phyloP scores from a whole-genome alignment of 2,888 invertebrate genomes.

The Spialia ferax region DNA sequence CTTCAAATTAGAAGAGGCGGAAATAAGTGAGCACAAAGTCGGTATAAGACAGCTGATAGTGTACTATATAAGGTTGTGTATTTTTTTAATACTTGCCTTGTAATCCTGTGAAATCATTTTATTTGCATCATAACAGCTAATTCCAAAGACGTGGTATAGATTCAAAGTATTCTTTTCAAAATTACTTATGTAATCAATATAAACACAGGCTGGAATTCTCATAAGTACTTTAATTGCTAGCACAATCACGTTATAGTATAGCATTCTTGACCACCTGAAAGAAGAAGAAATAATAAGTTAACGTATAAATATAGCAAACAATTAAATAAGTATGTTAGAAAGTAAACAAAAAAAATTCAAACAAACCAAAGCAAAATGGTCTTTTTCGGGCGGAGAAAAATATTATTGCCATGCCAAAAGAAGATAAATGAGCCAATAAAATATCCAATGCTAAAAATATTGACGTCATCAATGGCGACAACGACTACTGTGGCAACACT shows the following conservation, averaged over 20 bases:
- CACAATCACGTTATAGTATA: not conserved
- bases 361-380: conserved; percentile 6
- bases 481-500: not conserved
- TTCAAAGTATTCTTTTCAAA: not conserved
- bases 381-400: conserved; percentile 1
- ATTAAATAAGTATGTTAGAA: not conserved
- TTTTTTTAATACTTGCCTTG: not conserved
- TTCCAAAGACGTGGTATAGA: not conserved
- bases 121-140: not conserved
- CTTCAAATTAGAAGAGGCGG: too few relatives aligned
- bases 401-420: conserved; percentile 1
- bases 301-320: too few relatives aligned
- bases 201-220: not conserved
- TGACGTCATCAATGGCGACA: conserved; percentile 4
- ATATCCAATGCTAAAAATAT: conserved; percentile 1
- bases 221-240: not conserved
- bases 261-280: conserved; percentile 4
- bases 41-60: too few relatives aligned
- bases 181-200: not conserved
- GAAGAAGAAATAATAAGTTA: not conserved
- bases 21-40: too few relatives aligned
- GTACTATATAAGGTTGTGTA: too few relatives aligned
- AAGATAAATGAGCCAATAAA: conserved; percentile 10
- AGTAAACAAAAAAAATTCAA: not conserved
- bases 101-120: not conserved